Conservation (phyloP, 2,797 vertebrate species). For the Lagocephalus sceleratus region DNA sequence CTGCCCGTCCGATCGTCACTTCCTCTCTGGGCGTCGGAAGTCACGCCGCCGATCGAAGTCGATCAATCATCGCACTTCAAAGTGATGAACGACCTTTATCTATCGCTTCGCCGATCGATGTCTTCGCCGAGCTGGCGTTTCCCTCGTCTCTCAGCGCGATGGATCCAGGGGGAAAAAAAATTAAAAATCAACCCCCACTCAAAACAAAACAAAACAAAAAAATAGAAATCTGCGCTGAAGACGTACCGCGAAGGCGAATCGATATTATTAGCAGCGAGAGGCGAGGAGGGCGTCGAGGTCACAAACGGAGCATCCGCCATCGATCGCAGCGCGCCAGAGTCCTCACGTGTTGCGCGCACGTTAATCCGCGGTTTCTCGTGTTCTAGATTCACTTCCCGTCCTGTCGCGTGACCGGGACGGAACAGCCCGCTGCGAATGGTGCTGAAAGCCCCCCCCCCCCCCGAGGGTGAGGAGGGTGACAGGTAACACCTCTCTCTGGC, state of each 20-base stretch:
- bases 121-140: constrained; percentile 54
- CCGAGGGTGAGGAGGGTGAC: constrained; percentile 58
- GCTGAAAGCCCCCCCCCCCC: no score
- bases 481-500: constrained; percentile 54
- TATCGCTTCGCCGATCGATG: constrained; percentile 69
- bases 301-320: constrained; percentile 10
- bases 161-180: constrained; percentile 42
- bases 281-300: constrained; percentile 31
- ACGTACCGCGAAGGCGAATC: constrained; percentile 58
- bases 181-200: no score
- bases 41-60: constrained; percentile 51
- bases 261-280: constrained; percentile 51
- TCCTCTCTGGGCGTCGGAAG: constrained; percentile 1
- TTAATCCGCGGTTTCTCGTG: no score
- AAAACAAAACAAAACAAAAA: no score
- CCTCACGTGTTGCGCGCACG: no score
- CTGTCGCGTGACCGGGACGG: constrained; percentile 35
- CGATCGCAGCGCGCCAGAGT: constrained; percentile 13
- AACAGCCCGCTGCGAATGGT: constrained; percentile 54
- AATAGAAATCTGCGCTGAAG: constrained; percentile 60
- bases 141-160: constrained; percentile 46
- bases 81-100: constrained; percentile 68
- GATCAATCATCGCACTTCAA: constrained; percentile 66
- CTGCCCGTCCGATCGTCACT: constrained; percentile 27
- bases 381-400: no score